A percentile compares a stretch with the other conserved stretches of the same genome.
These are phyloP conservation scores for Rhopalosiphum nymphaeae DNA, from an alignment of 2,888 invertebrate genomes.

Conservation along the genomic window DNA sequence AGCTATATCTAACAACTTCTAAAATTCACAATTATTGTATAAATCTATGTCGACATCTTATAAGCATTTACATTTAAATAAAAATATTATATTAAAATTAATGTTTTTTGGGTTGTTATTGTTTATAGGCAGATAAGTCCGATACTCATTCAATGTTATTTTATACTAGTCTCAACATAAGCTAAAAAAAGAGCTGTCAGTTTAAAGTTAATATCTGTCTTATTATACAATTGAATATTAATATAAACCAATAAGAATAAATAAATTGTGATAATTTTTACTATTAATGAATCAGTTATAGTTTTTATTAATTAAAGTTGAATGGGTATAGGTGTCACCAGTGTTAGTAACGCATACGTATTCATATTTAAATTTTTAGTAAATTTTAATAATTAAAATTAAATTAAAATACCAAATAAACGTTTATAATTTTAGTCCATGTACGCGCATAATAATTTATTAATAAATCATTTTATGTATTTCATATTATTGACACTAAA, in stretches of 20 bases:
- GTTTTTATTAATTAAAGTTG: background rate
- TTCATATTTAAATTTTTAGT: background rate
- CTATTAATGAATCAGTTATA: background rate
- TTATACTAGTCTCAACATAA: background rate
- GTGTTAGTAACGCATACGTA: background rate
- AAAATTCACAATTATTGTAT: background rate
- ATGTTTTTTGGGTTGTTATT: background rate
- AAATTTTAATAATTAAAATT: background rate
- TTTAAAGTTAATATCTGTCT: background rate
- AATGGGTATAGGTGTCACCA: background rate
- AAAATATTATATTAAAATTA: background rate
- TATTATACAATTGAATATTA: background rate
- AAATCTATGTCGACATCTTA: background rate
- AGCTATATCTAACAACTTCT: background rate
- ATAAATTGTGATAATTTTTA: background rate
- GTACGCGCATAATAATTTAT: background rate
- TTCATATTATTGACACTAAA: background rate
- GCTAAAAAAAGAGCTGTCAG: background rate
- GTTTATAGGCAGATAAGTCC: background rate
- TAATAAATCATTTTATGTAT: background rate
- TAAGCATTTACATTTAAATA: background rate
- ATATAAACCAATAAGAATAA: background rate
- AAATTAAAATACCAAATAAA: background rate
- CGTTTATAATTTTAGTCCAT: background rate
- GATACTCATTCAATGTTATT: background rate